These are phyloP conservation scores for Sylvia atricapilla DNA, from an alignment of 2,113 vertebrate species.

Conservation along the genomic window DNA sequence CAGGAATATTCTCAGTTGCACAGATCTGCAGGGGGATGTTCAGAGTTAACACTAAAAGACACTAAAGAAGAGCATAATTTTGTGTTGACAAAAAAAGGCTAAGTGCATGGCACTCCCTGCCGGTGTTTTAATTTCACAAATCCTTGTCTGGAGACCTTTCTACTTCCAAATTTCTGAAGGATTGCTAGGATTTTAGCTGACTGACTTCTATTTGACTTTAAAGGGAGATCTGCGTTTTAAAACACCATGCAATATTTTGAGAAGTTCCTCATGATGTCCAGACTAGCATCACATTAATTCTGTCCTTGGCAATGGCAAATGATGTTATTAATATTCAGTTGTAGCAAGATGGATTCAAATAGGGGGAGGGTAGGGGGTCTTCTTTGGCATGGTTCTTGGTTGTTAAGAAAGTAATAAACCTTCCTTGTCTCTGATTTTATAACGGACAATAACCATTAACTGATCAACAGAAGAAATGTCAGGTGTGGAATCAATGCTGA, in stretches of 20 bases:
- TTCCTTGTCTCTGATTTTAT: constrained; percentile 58
- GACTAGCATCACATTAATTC: constrained; percentile 7
- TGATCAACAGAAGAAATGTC: constrained; percentile 73
- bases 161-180: constrained; percentile 8
- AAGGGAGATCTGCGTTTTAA: constrained; percentile 25
- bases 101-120: neutral
- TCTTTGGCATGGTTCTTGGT: constrained; percentile 1
- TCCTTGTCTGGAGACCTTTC: constrained; percentile 11
- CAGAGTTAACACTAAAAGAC: neutral
- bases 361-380: neutral
- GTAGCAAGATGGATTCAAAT: constrained; percentile 43
- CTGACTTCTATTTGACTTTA: constrained; percentile 56
- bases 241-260: neutral
- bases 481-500: constrained; percentile 71
- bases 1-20: neutral
- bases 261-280: constrained; percentile 34
- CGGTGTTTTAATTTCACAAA: neutral
- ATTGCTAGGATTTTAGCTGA: constrained; percentile 10
- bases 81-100: neutral
- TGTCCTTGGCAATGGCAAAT: constrained; percentile 46
- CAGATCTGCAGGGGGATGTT: neutral
- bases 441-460: constrained; percentile 72
- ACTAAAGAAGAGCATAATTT: neutral
- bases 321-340: constrained; percentile 55
- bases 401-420: constrained; percentile 65